Evolutionary conservation across 2,797 vertebrate genomes (phyloP).

Genomic region (Lagodon rhomboides): DNA sequence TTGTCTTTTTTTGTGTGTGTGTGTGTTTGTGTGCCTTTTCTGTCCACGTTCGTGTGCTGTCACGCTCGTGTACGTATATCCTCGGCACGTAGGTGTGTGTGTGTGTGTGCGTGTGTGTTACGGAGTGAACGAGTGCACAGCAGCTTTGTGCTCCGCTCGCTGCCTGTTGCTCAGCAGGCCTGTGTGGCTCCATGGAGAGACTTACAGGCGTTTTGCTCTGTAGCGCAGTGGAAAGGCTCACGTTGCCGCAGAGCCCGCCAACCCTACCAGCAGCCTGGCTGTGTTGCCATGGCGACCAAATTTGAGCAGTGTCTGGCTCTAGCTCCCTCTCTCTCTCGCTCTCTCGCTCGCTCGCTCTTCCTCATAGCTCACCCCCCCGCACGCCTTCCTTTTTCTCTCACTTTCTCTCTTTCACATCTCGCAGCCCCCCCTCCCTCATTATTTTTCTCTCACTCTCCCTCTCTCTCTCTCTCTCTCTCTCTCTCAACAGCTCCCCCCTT

Average conservation of each 20-base stretch:
- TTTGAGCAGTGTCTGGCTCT: slow-evolving; percentile 86
- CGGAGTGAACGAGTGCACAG: slow-evolving; percentile 53
- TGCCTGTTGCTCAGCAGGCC: slow-evolving; percentile 83
- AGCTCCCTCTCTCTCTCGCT: slow-evolving; percentile 44
- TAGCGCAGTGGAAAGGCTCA: slow-evolving; percentile 82
- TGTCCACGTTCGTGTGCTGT: neutral
- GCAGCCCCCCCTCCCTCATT: slow-evolving; percentile 38
- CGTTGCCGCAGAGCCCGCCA: slow-evolving; percentile 86
- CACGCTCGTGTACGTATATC: neutral
- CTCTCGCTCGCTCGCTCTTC: slow-evolving; percentile 41
- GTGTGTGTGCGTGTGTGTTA: slow-evolving; percentile 12
- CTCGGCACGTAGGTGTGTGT: neutral
- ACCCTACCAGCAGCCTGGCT: slow-evolving; percentile 85
- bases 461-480: slow-evolving; percentile 45
- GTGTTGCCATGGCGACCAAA: slow-evolving; percentile 88
- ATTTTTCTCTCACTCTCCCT: slow-evolving; percentile 54
- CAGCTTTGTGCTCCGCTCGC: slow-evolving; percentile 55
- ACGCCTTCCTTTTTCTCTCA: slow-evolving; percentile 55
- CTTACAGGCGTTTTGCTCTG: slow-evolving; percentile 82
- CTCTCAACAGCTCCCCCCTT: slow-evolving; percentile 53
- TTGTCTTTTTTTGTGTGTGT: neutral
- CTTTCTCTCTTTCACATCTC: slow-evolving; percentile 66
- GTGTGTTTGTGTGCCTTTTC: no score
- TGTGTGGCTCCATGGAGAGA: slow-evolving; percentile 70
- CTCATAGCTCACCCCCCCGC: slow-evolving; percentile 15